These are phyloP conservation scores for Conistra vaccinii DNA, from an alignment of 2,888 invertebrate genomes.

Conservation along the genomic window DNA sequence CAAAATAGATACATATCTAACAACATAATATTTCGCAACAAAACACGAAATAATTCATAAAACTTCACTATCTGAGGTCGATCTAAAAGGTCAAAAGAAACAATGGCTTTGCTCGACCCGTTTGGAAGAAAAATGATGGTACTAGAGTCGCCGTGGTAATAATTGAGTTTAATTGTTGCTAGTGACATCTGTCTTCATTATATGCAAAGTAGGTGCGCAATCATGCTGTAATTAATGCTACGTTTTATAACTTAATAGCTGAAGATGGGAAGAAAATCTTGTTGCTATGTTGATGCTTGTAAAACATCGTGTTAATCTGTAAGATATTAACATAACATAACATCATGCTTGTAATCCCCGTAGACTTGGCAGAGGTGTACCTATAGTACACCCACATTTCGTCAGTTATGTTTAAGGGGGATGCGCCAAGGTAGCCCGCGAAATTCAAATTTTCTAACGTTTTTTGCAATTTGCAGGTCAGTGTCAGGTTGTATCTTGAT, in stretches of 20 bases:
- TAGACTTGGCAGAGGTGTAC: too few relatives aligned
- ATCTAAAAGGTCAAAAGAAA: conserved; percentile 64
- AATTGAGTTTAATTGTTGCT: conserved; percentile 56
- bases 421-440: too few relatives aligned
- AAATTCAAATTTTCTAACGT: too few relatives aligned
- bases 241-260: conserved; percentile 59
- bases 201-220: conserved; percentile 68
- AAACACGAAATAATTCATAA: conserved; percentile 65
- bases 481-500: too few relatives aligned
- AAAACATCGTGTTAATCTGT: not conserved
- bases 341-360: too few relatives aligned
- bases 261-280: conserved; percentile 16
- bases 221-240: conserved; percentile 54
- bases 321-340: too few relatives aligned
- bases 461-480: too few relatives aligned
- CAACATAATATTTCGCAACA: conserved; percentile 57
- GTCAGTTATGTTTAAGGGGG: too few relatives aligned
- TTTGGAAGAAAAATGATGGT: conserved; percentile 53
- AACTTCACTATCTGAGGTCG: conserved; percentile 55
- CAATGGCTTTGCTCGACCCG: conserved; percentile 56
- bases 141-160: conserved; percentile 21
- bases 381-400: too few relatives aligned
- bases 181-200: conserved; percentile 70
- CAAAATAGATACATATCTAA: conserved; percentile 60
- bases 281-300: conserved; percentile 24